These are phyloP conservation scores for Australoheros facetus DNA, from an alignment of 2,797 vertebrate genomes.

Conservation along the genomic window DNA sequence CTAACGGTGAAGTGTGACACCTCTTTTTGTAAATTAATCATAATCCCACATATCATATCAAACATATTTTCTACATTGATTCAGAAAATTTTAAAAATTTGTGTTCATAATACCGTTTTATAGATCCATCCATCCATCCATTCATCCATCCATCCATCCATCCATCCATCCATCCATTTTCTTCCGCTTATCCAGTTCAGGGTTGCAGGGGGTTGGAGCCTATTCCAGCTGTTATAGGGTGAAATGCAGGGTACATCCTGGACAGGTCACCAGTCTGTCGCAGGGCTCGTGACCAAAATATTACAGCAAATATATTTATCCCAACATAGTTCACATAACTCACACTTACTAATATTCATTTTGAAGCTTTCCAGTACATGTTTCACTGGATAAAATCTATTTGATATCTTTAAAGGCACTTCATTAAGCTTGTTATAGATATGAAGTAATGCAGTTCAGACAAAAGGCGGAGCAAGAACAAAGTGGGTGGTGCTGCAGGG, in stretches of 20 bases:
- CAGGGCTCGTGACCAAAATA: neutral
- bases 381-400: neutral
- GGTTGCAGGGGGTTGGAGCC: too few relatives aligned
- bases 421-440: neutral
- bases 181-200: too few relatives aligned
- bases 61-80: neutral
- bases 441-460: neutral
- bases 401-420: neutral
- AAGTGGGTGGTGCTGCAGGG: too few relatives aligned
- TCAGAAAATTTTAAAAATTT: too few relatives aligned
- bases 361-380: neutral
- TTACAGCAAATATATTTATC: neutral
- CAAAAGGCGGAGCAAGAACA: too few relatives aligned
- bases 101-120: too few relatives aligned
- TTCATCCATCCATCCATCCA: too few relatives aligned
- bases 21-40: accelerated
- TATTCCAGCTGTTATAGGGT: too few relatives aligned
- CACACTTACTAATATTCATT: too few relatives aligned
- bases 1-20: accelerated
- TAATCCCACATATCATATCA: neutral
- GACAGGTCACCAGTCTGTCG: too few relatives aligned
- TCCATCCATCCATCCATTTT: neutral
- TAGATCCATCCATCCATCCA: too few relatives aligned
- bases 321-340: neutral
- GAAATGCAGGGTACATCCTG: too few relatives aligned